Conservation (phyloP, 2,113 vertebrate genomes). For the Neotoma lepida region DNA sequence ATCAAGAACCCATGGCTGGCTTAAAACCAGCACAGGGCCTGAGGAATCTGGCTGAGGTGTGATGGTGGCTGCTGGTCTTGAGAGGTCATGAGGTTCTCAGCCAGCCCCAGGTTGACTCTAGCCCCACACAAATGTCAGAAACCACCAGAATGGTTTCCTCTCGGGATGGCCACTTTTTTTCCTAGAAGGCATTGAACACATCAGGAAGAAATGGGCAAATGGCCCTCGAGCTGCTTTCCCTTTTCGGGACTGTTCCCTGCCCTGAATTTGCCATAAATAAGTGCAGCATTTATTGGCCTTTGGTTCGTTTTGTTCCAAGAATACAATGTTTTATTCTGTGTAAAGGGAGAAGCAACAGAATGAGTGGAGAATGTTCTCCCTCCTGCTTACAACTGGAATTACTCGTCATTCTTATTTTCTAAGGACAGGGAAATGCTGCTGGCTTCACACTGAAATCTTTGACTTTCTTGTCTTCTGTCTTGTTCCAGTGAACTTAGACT, state of each 20-base stretch:
- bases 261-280: background rate
- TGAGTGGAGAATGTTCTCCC: background rate
- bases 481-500: background rate
- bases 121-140: too few species aligned
- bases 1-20: background rate
- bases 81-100: background rate
- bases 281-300: background rate
- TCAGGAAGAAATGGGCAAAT: background rate
- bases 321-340: background rate
- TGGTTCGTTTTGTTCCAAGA: background rate
- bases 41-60: too few species aligned
- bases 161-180: background rate
- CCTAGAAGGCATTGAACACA: background rate
- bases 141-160: too few species aligned
- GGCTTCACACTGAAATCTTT: background rate
- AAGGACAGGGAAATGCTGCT: background rate
- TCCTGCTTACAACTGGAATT: background rate
- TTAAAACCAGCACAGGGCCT: accelerated
- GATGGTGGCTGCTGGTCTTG: background rate
- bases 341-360: background rate
- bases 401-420: background rate
- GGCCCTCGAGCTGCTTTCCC: accelerated
- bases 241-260: background rate
- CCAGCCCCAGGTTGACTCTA: background rate
- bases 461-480: slow-evolving; percentile 1